Evolutionary conservation across 2,113 vertebrate species (phyloP).

Genomic region (Salvelinus fontinalis): DNA sequence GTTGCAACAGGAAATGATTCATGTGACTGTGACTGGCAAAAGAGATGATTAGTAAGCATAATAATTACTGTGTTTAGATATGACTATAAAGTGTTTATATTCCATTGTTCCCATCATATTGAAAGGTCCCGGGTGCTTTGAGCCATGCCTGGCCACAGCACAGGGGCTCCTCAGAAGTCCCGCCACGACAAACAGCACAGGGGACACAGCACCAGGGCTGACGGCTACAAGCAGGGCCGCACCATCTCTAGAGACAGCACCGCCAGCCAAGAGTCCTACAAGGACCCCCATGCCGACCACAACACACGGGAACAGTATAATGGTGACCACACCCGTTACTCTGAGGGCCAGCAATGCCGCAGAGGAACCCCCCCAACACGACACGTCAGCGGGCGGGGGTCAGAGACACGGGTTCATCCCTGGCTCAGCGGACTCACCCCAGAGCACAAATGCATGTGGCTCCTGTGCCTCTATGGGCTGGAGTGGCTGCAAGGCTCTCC

Average conservation of each 20-base stretch:
- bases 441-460: slow-evolving; percentile 70
- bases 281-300: slow-evolving; percentile 52
- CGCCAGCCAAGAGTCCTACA: slow-evolving; percentile 73
- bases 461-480: slow-evolving; percentile 83
- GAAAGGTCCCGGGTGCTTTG: slow-evolving; percentile 66
- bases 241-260: slow-evolving; percentile 65
- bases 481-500: slow-evolving; percentile 70
- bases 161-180: slow-evolving; percentile 61
- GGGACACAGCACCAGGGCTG: slow-evolving; percentile 55
- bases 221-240: slow-evolving; percentile 67
- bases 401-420: slow-evolving; percentile 89
- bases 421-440: slow-evolving; percentile 76
- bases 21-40: neutral
- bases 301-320: slow-evolving; percentile 55
- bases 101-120: slow-evolving; percentile 16
- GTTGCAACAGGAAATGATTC: no score
- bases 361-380: slow-evolving; percentile 59
- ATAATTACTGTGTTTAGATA: neutral
- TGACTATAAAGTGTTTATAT: neutral
- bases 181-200: slow-evolving; percentile 56
- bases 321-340: slow-evolving; percentile 48
- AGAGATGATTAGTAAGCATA: neutral
- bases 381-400: slow-evolving; percentile 73
- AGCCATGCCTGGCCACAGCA: slow-evolving; percentile 86
- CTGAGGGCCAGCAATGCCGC: slow-evolving; percentile 64